These are phyloP conservation scores for Mesoligia furuncula DNA, from an alignment of 2,888 invertebrate genomes.

Conservation along the genomic window DNA sequence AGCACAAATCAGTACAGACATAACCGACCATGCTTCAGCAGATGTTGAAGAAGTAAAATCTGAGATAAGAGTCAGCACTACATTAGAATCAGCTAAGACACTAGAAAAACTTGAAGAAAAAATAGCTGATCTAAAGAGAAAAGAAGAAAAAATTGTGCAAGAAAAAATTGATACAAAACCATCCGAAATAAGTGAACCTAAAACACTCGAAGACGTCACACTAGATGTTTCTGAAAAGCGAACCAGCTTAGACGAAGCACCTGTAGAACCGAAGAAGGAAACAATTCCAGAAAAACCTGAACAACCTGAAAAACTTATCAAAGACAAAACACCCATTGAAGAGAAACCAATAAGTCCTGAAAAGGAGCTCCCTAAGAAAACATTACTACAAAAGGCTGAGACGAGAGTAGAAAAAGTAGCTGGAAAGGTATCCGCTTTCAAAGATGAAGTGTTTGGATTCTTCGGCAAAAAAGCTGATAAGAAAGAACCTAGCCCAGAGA, in stretches of 20 bases:
- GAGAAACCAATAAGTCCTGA: constrained; percentile 35
- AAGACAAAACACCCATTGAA: constrained; percentile 7
- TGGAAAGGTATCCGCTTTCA: constrained; percentile 56
- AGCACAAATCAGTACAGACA: constrained; percentile 27
- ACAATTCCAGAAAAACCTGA: constrained; percentile 20
- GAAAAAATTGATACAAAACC: constrained; percentile 32
- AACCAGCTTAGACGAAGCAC: constrained; percentile 7
- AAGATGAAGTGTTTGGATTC: constrained; percentile 63
- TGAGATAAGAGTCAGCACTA: constrained; percentile 74
- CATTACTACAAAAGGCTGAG: constrained; percentile 57
- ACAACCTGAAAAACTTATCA: constrained; percentile 4
- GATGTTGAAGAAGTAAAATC: constrained; percentile 45
- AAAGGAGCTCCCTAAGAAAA: constrained; percentile 61
- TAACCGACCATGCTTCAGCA: constrained; percentile 30
- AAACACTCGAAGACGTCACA: neutral
- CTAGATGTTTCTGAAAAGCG: constrained; percentile 17
- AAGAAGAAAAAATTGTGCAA: constrained; percentile 66
- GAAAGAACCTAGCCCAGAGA: constrained; percentile 77
- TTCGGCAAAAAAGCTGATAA: constrained; percentile 65
- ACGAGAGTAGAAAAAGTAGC: constrained; percentile 59
- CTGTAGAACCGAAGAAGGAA: neutral
- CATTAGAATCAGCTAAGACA: constrained; percentile 84
- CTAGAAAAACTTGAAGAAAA: constrained; percentile 87
- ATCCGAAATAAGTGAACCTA: constrained; percentile 4
- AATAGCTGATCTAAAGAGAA: constrained; percentile 81